Percentiles rank a stretch among this genome's conserved stretches.
Conservation (phyloP, 2,113 vertebrate genomes). For the Phocoena phocoena region DNA sequence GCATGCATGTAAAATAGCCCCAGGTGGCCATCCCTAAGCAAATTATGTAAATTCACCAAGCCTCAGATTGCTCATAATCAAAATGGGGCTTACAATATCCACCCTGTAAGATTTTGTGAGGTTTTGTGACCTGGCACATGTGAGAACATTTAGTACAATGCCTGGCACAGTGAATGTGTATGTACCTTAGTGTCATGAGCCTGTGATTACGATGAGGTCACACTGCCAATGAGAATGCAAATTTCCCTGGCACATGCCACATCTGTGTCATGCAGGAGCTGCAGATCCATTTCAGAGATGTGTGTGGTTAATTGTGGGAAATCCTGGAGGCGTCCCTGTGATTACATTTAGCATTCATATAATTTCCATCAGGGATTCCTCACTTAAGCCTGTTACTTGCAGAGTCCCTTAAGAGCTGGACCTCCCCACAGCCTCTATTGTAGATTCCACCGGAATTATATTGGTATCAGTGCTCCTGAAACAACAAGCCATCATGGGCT, state of each 20-base stretch:
- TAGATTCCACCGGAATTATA: background rate
- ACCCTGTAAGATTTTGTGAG: background rate
- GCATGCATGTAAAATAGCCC: background rate
- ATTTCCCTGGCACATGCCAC: background rate
- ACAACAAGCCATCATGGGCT: background rate
- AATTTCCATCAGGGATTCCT: background rate
- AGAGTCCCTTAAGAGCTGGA: background rate
- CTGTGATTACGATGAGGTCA: background rate
- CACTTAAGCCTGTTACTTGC: background rate
- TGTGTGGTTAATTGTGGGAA: background rate
- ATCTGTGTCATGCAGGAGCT: background rate
- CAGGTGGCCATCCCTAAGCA: constrained; percentile 16
- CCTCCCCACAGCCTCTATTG: background rate
- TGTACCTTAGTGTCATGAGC: background rate
- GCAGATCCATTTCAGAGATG: background rate
- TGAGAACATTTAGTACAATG: background rate
- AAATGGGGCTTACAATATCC: background rate
- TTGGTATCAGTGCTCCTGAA: background rate
- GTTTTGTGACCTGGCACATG: background rate
- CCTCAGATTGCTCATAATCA: background rate
- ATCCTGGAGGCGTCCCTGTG: background rate
- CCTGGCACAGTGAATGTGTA: background rate
- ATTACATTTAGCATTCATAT: background rate
- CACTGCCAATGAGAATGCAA: background rate
- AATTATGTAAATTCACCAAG: constrained; percentile 28